Percentiles rank a stretch among this genome's conserved stretches.
Evolutionary conservation across 2,113 vertebrate species (phyloP).

Genomic region (Catharus fuscescens): DNA sequence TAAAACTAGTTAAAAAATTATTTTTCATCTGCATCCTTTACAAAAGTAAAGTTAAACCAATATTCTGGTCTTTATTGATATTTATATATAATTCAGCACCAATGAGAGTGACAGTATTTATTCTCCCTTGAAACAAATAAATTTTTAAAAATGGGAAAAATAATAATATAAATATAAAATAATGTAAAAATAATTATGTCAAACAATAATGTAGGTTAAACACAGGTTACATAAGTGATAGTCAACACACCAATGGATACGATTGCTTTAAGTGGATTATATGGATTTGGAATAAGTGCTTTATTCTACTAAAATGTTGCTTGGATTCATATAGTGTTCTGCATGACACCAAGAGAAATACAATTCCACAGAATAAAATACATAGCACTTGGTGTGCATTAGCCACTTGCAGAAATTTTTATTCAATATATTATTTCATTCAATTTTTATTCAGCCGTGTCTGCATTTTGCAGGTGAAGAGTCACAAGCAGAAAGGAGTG

Average conservation of each 20-base stretch:
- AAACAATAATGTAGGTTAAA: slow-evolving; percentile 10
- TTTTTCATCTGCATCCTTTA: neutral
- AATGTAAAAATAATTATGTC: neutral
- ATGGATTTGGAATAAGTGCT: neutral
- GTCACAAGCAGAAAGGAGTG: neutral
- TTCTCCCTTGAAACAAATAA: neutral
- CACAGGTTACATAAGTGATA: neutral
- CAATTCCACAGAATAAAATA: neutral
- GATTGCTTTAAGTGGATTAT: slow-evolving; percentile 15
- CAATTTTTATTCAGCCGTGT: neutral
- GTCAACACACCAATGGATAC: neutral
- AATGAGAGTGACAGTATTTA: neutral
- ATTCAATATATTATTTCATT: neutral
- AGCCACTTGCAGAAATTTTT: neutral
- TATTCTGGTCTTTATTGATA: neutral
- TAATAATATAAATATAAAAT: too few relatives aligned
- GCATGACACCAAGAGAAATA: neutral
- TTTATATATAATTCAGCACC: neutral
- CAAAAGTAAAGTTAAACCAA: neutral
- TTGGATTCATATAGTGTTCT: neutral
- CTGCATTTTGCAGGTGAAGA: neutral
- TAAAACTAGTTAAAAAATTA: neutral
- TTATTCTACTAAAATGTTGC: neutral
- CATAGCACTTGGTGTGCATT: neutral
- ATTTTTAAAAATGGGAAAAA: neutral